These are phyloP conservation scores for Romanogobio albipinnatus DNA, from an alignment of 2,113 vertebrate species.

Conservation along the genomic window DNA sequence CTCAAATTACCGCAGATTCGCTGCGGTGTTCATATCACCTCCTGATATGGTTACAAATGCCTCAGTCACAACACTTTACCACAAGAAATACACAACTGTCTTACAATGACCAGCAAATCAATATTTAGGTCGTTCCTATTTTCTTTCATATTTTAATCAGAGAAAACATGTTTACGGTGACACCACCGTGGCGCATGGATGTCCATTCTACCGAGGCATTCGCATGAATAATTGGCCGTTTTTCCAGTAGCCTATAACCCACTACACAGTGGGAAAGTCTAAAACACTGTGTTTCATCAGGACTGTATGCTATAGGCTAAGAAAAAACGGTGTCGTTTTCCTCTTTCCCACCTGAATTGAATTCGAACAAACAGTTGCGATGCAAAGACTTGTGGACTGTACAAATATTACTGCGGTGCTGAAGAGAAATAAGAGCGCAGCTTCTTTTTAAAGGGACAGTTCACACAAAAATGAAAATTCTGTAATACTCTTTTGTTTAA, in stretches of 20 bases:
- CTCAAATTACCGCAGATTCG: slow-evolving; percentile 4
- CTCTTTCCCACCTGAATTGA: too few species aligned
- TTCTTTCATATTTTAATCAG: not conserved
- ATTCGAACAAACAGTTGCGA: not conserved
- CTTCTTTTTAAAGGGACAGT: slow-evolving; percentile 18
- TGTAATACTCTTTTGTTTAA: not conserved
- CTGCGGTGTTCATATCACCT: not conserved
- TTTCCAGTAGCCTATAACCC: slow-evolving; percentile 55
- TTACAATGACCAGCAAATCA: not conserved
- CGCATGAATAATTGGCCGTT: slow-evolving; percentile 71
- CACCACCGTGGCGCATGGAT: slow-evolving; percentile 18
- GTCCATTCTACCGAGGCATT: slow-evolving; percentile 61
- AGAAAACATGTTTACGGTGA: not conserved
- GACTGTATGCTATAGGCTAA: not conserved
- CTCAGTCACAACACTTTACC: not conserved
- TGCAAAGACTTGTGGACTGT: not conserved
- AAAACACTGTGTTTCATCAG: slow-evolving; percentile 8
- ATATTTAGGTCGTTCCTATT: not conserved
- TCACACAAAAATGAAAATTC: not conserved
- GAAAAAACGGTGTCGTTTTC: not conserved
- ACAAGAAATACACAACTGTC: not conserved
- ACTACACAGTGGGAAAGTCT: slow-evolving; percentile 24
- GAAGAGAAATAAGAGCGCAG: not conserved
- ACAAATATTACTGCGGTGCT: not conserved
- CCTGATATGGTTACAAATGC: not conserved